A percentile compares a stretch with the other conserved stretches of the same genome.
Conservation (phyloP, 2,113 vertebrate species). For the Oenanthe oenanthe region DNA sequence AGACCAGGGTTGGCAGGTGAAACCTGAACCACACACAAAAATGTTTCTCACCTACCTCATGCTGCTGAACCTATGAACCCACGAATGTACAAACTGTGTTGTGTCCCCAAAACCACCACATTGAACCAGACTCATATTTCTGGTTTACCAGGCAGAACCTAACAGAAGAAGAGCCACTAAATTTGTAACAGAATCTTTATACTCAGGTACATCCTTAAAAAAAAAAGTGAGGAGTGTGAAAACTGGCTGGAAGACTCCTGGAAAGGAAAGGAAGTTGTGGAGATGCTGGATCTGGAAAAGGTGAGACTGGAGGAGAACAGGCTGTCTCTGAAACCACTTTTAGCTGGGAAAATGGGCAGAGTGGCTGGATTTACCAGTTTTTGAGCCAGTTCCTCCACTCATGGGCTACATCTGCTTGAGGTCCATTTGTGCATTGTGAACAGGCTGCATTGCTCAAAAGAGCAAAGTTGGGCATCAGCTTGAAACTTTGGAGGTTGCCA, state of each 20-base stretch:
- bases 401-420: background rate
- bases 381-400: background rate
- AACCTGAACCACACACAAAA: background rate
- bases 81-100: background rate
- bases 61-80: background rate
- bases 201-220: background rate
- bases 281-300: background rate
- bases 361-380: background rate
- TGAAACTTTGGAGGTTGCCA: conserved; percentile 44
- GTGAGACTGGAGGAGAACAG: background rate
- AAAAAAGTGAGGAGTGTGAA: background rate
- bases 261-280: background rate
- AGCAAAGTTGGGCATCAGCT: conserved; percentile 7
- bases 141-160: background rate
- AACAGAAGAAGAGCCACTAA: background rate
- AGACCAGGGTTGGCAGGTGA: background rate
- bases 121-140: background rate
- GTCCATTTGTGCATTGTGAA: background rate
- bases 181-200: background rate
- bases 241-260: background rate
- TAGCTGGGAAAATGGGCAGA: background rate
- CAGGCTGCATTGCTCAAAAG: conserved; percentile 4
- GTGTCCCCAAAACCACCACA: background rate
- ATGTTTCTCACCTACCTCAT: background rate
- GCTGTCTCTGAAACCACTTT: background rate